Conservation (phyloP, 2,888 invertebrate genomes). For the Diarsia brunnea region DNA sequence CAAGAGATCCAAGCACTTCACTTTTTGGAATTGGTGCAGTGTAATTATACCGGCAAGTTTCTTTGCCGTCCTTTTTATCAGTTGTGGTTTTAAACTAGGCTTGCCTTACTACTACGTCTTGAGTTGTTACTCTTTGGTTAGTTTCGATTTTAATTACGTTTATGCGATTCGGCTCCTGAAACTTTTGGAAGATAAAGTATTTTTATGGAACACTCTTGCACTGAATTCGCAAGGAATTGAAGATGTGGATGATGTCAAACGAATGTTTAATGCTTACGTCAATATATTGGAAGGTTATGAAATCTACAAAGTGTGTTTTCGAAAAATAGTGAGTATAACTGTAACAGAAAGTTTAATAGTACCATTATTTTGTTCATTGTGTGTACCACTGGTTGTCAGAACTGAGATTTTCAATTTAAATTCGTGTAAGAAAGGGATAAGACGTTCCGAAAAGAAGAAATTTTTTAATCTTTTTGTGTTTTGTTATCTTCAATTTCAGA, state of each 20-base stretch:
- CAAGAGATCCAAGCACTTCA: background rate
- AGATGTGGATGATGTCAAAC: background rate
- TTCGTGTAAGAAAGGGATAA: background rate
- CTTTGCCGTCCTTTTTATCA: conserved; percentile 5
- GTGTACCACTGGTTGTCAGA: background rate
- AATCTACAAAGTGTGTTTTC: conserved; percentile 24
- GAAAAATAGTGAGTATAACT: conserved; percentile 21
- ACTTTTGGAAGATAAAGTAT: conserved; percentile 30
- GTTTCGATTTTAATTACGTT: conserved; percentile 30
- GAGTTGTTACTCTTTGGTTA: conserved; percentile 26
- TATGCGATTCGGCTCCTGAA: conserved; percentile 25
- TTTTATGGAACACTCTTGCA: conserved; percentile 16
- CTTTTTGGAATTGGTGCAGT: conserved; percentile 27
- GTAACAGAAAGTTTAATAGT: background rate
- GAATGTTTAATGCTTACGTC: conserved; percentile 15
- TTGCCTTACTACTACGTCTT: conserved; percentile 14
- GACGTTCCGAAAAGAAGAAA: background rate
- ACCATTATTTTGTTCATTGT: background rate
- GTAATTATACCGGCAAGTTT: background rate
- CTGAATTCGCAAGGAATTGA: background rate
- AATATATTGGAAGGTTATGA: conserved; percentile 31
- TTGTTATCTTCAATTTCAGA: conserved; percentile 21
- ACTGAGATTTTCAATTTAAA: background rate
- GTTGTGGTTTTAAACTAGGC: background rate
- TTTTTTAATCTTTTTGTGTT: too few relatives aligned